Conservation (phyloP, 2,888 invertebrate species). For the Strigamia maritima region DNA sequence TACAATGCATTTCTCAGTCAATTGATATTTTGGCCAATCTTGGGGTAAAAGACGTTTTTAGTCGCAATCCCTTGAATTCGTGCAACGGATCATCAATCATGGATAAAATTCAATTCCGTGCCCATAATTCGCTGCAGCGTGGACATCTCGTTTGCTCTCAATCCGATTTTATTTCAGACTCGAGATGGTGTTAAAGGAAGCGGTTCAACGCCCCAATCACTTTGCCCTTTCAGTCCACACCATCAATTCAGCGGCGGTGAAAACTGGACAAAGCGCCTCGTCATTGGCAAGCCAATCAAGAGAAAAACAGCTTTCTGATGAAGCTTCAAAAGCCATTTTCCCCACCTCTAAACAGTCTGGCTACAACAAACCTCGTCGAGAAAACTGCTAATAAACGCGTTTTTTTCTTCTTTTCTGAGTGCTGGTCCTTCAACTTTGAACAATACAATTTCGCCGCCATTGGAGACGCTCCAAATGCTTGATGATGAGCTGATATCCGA, state of each 20-base stretch:
- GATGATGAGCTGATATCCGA: slow-evolving; percentile 7
- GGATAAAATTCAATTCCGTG: not conserved
- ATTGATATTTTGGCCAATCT: too few species aligned
- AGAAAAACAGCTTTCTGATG: slow-evolving; percentile 2
- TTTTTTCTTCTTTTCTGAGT: not conserved
- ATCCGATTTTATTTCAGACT: not conserved
- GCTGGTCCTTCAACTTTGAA: not conserved
- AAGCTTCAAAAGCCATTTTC: not conserved
- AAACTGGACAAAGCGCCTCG: slow-evolving; percentile 6
- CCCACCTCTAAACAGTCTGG: not conserved
- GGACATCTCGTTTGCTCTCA: not conserved
- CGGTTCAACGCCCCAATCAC: not conserved
- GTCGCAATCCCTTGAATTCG: too few species aligned
- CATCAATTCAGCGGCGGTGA: not conserved
- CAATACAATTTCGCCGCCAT: not conserved
- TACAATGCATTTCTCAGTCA: too few species aligned
- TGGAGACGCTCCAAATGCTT: not conserved
- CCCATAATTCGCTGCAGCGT: not conserved
- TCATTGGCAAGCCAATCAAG: slow-evolving; percentile 8
- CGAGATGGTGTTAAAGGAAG: not conserved
- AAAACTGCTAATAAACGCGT: not conserved
- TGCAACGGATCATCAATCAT: too few species aligned
- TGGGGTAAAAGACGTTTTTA: too few species aligned
- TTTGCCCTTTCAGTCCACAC: slow-evolving; percentile 12
- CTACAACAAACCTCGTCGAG: not conserved